phyloP scores from a whole-genome alignment of 2,797 vertebrate genomes.

The Malurus splendens region DNA sequence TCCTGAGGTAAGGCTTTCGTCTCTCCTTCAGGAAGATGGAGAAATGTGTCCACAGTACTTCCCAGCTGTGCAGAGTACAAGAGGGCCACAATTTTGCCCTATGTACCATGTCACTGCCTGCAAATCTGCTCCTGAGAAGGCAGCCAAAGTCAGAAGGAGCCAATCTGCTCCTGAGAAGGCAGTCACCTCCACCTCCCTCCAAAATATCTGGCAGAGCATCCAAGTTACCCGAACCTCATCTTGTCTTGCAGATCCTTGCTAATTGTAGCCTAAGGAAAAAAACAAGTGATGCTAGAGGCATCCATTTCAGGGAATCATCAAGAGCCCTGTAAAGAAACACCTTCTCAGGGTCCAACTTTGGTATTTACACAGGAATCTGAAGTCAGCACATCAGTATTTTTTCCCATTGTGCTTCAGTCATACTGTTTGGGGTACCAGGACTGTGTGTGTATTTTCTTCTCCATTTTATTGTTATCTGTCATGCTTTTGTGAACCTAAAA shows the following conservation, averaged over 20 bases:
- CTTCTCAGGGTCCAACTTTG: neutral
- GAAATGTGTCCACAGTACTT: neutral
- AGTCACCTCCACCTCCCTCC: neutral
- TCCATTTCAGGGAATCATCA: neutral
- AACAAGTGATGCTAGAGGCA: neutral
- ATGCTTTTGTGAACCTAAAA: neutral
- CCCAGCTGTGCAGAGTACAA: neutral
- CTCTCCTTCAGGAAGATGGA: neutral
- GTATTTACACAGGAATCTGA: neutral
- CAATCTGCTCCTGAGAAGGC: neutral
- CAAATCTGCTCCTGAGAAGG: neutral
- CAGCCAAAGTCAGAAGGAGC: neutral
- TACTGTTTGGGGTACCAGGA: neutral
- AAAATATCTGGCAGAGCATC: neutral
- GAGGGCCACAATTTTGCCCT: neutral
- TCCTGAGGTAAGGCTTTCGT: neutral
- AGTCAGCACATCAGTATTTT: neutral
- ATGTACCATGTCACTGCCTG: neutral
- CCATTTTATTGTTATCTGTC: neutral
- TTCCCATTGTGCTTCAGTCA: neutral
- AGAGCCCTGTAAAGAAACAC: neutral
- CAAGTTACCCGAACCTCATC: neutral
- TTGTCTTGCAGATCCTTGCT: neutral
- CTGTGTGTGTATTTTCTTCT: neutral
- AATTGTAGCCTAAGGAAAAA: neutral